A percentile compares a stretch with the other conserved stretches of the same genome.
phyloP scores from a whole-genome alignment of 2,888 invertebrate genomes.

The Drosophila subquinaria region DNA sequence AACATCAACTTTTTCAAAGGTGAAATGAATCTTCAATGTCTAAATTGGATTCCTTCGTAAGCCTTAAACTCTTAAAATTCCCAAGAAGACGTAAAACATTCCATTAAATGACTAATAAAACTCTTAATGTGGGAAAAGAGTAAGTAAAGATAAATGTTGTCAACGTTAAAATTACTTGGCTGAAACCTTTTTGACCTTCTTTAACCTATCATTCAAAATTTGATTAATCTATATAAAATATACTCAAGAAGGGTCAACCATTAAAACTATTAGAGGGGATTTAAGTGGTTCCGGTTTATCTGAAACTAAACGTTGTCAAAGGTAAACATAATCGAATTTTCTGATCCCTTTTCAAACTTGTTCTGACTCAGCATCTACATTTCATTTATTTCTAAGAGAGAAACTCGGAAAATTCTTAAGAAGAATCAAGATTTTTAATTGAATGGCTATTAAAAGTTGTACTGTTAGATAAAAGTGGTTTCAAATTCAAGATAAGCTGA shows the following conservation, averaged over 20 bases:
- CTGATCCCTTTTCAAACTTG: slow-evolving; percentile 3
- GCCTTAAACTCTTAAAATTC: not conserved
- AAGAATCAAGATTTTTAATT: slow-evolving; percentile 3
- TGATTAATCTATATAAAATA: not conserved
- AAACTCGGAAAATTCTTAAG: not conserved
- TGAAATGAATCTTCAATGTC: not conserved
- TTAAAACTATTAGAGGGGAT: slow-evolving; percentile 1
- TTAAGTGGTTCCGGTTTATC: slow-evolving; percentile 11
- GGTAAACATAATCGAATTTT: not conserved
- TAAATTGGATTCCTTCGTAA: not conserved
- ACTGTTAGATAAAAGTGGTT: slow-evolving; percentile 8
- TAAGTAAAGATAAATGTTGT: not conserved
- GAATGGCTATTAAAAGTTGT: slow-evolving; percentile 9
- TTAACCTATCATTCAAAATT: not conserved
- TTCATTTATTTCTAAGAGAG: not conserved
- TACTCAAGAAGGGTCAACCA: not conserved
- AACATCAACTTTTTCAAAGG: not conserved
- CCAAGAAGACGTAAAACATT: slow-evolving; percentile 1
- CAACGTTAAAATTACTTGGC: not conserved
- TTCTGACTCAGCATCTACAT: slow-evolving; percentile 3
- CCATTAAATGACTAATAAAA: slow-evolving; percentile 13
- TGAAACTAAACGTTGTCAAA: slow-evolving; percentile 11
- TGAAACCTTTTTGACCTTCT: not conserved
- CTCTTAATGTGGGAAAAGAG: not conserved
- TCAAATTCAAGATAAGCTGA: slow-evolving; percentile 12